A percentile compares a stretch with the other conserved stretches of the same genome.
phyloP scores from a whole-genome alignment of 2,888 invertebrate genomes.

The Andricus quercusramuli region DNA sequence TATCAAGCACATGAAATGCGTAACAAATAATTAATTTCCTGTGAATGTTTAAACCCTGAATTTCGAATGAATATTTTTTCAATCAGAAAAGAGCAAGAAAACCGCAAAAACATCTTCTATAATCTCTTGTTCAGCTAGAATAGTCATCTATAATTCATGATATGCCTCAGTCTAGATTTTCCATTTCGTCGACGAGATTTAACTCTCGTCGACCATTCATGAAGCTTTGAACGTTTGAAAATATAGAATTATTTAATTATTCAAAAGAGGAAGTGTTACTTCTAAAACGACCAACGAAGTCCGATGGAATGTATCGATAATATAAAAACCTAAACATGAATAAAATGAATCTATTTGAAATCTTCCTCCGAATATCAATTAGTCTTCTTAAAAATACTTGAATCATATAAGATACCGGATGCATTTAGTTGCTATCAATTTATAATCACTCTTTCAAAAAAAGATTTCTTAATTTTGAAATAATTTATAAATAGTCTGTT shows the following conservation, averaged over 20 bases:
- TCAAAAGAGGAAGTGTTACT: background rate
- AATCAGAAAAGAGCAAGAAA: background rate
- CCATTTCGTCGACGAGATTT: constrained; percentile 62
- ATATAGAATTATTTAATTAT: background rate
- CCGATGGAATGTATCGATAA: background rate
- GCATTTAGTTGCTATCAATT: no score
- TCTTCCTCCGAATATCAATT: no score
- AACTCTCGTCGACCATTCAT: constrained; percentile 50
- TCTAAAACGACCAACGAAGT: background rate
- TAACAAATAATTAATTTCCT: background rate
- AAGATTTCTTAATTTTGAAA: no score
- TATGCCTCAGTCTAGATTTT: constrained; percentile 68
- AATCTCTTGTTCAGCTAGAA: constrained; percentile 47
- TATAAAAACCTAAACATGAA: no score
- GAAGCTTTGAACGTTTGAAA: background rate
- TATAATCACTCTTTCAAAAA: no score
- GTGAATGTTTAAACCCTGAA: background rate
- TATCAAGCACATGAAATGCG: no score
- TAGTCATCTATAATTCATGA: constrained; percentile 73
- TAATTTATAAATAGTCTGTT: no score
- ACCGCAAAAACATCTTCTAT: background rate
- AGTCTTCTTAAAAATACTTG: no score
- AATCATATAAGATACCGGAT: no score
- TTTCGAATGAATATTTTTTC: background rate
- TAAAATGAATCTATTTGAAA: no score